Evolutionary conservation across 2,888 invertebrate genomes (phyloP), one percentile per base, ranked within the genome.

Genomic region (Encarsia formosa): DNA sequence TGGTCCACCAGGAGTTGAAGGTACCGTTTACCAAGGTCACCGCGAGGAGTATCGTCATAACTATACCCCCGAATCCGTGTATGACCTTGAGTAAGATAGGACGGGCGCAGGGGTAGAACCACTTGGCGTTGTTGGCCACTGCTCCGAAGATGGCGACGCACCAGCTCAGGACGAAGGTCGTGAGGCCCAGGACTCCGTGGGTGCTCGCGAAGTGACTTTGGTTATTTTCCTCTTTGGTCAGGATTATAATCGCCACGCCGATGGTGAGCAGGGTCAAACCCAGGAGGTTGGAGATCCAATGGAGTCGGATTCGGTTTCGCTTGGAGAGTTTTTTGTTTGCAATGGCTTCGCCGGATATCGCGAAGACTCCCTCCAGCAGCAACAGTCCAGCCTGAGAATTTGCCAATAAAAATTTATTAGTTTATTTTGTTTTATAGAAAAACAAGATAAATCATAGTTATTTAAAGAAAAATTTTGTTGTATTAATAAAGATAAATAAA

Each of bases 291-390:
- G 71, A 56, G 19, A 70, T 59, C 72, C 72, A 73, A 56, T 73
- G 73, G 13, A 69, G 45, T 3, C 64, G 68, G 4, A 71, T 57
- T 5, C 73, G 61, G 23, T 54, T 63, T 0, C 45, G 9, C 20
- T 69, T 60, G 3, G 65, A 52, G 2, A 71, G 2, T 35, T 62
- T 65, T 24, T 61, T 59, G 4, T 57, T 53, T n/a, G 67, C 19
- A 48, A 62, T 61, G 1, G 67, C 62, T 32, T 73, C 73, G 11
- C 73, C 73, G 19, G 71, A 71, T 29, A 73, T 62, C 19, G 59
- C 48, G 58, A 67, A 69, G 5, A 73, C 64, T 13, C 66, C 73
- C 54, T 73, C 70, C 38, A 59, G 49, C 32, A 66, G 59, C 16
- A 71, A 52, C 9, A 71, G 59, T 6, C 67, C 68, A 4, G 65